These are phyloP conservation scores for Odobenus rosmarus DNA, from an alignment of 2,113 vertebrate species.

Conservation along the genomic window DNA sequence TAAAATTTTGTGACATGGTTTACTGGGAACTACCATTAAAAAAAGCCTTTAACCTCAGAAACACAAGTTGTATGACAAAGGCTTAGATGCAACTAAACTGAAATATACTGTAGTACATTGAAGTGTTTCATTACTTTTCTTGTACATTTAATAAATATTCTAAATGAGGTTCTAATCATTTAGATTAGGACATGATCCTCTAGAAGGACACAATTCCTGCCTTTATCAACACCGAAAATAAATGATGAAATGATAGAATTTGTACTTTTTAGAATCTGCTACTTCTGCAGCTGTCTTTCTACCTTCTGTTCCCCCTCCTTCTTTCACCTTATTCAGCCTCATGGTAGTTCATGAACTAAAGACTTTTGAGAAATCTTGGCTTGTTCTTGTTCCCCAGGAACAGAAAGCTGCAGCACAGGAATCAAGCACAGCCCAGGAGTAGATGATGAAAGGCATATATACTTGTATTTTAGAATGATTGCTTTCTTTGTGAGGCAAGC, in stretches of 20 bases:
- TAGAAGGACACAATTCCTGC: conserved; percentile 18
- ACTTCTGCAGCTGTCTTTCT: not conserved
- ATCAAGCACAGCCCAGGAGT: not conserved
- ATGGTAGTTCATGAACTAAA: not conserved
- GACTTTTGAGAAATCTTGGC: not conserved
- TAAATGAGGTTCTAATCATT: not conserved
- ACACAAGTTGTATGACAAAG: not conserved
- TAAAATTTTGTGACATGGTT: conserved; percentile 53
- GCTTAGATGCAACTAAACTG: not conserved
- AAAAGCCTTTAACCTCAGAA: not conserved
- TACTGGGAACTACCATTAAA: not conserved
- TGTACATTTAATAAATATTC: conserved; percentile 15
- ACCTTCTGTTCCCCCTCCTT: not conserved
- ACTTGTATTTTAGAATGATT: not conserved
- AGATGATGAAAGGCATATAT: not conserved
- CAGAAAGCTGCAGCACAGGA: not conserved
- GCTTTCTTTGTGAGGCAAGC: not conserved
- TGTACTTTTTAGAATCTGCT: not conserved
- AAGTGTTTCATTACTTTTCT: not conserved
- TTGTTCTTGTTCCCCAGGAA: not conserved
- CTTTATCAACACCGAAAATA: not conserved
- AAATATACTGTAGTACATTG: not conserved
- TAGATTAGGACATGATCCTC: not conserved
- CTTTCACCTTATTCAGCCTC: not conserved
- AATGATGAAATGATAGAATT: not conserved